These are phyloP conservation scores for Pantherophis vulpinus DNA, from an alignment of 2,797 vertebrate species.

Conservation along the genomic window DNA sequence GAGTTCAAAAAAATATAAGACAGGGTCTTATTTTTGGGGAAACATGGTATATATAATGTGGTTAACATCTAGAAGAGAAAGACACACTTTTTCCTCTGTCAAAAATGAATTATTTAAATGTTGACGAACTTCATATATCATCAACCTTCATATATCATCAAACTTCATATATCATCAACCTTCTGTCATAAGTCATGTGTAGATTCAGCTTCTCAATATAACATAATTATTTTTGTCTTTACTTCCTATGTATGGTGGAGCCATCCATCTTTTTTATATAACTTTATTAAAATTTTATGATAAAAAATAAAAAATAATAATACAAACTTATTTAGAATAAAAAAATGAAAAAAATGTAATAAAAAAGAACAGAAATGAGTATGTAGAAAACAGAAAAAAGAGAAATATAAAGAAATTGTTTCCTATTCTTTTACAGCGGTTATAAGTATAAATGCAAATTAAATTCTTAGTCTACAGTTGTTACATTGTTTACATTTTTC, in stretches of 20 bases:
- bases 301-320: not conserved
- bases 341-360: not conserved
- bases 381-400: not conserved
- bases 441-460: not conserved
- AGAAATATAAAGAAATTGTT: not conserved
- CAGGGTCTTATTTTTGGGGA: too few species aligned
- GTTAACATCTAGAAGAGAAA: not conserved
- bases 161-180: not conserved
- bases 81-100: not conserved
- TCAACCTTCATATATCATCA: not conserved
- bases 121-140: not conserved
- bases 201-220: not conserved
- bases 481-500: not conserved
- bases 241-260: not conserved
- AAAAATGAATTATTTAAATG: not conserved
- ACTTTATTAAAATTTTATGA: not conserved
- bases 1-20: too few species aligned
- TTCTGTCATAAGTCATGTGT: not conserved
- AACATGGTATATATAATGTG: not conserved
- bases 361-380: not conserved
- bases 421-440: not conserved
- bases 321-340: not conserved
- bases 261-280: not conserved
- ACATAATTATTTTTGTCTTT: not conserved
- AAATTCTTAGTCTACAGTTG: not conserved